Percentiles rank a stretch among this genome's conserved stretches.
Conservation (phyloP, 53 echinoderm and acorn worm species). For the Apostichopus leukothele region DNA sequence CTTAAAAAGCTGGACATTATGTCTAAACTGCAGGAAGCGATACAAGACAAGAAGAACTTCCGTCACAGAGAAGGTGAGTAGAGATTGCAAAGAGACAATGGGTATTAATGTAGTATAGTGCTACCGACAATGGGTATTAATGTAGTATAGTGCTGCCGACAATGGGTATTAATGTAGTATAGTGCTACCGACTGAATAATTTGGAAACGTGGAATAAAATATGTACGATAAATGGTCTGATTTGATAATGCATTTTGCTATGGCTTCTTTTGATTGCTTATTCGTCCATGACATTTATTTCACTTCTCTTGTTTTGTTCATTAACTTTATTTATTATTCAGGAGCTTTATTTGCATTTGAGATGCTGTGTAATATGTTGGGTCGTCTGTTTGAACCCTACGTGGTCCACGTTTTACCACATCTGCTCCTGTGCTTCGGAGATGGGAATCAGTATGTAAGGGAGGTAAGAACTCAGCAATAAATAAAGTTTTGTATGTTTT, state of each 20-base stretch:
- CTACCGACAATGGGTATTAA: too few relatives aligned
- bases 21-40: slow-evolving; percentile 83
- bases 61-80: slow-evolving; percentile 85
- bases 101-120: too few relatives aligned
- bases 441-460: slow-evolving; percentile 93
- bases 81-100: too few relatives aligned
- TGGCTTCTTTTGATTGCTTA: background rate
- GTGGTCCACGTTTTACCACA: slow-evolving; percentile 98
- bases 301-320: background rate
- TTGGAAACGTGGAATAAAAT: too few relatives aligned
- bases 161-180: too few relatives aligned
- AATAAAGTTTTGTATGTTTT: background rate
- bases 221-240: too few relatives aligned
- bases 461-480: slow-evolving; percentile 57
- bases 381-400: slow-evolving; percentile 95
- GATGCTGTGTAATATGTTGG: slow-evolving; percentile 97
- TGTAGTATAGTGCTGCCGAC: too few relatives aligned
- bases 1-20: slow-evolving; percentile 94
- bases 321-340: slow-evolving; percentile 3
- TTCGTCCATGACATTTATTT: background rate
- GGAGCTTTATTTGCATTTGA: slow-evolving; percentile 99
- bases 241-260: too few relatives aligned
- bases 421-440: slow-evolving; percentile 95
- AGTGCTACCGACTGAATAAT: too few relatives aligned
- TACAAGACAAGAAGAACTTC: slow-evolving; percentile 97